Base-by-base conservation (phyloP, 2,797 vertebrate genomes). In the Amblyraja radiata region DNA sequence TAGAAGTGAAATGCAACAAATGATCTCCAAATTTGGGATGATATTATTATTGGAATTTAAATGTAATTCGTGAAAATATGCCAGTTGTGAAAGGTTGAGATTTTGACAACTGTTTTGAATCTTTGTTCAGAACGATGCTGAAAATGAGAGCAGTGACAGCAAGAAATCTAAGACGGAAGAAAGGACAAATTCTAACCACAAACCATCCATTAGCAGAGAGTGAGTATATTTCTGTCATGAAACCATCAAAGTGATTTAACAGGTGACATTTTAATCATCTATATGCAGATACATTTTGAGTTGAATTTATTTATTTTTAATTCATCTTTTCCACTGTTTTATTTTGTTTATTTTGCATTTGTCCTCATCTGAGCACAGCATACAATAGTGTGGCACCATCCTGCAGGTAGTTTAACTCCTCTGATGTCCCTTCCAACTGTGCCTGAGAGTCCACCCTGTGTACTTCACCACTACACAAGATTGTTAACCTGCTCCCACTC, bases 131-230 rank as follows among this genome's bases (percentile, higher is more conserved):
- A 98, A 97, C 14, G 97, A 99, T 6, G 98, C 99, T 80, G 99
- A 99, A 93, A 95, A 95, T 94, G 94, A 97, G 94, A 97, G 98
- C 95, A 96, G 95, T 93, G 98, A 98, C 93, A 98, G 95, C 96
- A 99, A 99, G 96, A 97, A 99, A 95, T 97, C 97, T 71, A 98
- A 98, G 96, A 95, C 96, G 6, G 98, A 99, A 94, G 98, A 99
- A 28, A 99, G 99, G 95, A 95, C 96, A 93, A 95, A 96, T 5
- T 97, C 97, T 90, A 97, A 97, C 95, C 98, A 99, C 96, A 99
- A 99, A 95, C 96, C 96, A 93, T 97, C 97, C 14, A 96, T 95
- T 96, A 98, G 95, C 93, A 98, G 98, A 97, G 98, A 99, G 99
- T 99, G 96, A 95, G 98, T 97, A 93, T 61, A 92, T 93, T n/a